Evolutionary conservation across 2,888 invertebrate species (phyloP).

Genomic region (Melanophora roralis): DNA sequence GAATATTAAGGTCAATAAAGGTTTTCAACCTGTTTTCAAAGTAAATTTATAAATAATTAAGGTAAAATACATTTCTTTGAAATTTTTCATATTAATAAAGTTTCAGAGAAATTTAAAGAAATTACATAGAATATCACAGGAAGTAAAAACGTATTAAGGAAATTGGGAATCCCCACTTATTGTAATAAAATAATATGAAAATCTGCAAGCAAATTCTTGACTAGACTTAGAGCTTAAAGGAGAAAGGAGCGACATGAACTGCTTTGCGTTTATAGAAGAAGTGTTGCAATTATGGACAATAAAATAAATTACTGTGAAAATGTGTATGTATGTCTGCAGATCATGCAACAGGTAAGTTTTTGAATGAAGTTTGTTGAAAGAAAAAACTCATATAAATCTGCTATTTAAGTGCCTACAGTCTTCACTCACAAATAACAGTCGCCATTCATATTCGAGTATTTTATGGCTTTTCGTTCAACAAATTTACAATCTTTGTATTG

Average conservation of each 20-base stretch:
- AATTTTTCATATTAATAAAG: no score
- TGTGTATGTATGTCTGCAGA: no score
- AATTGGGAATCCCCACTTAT: no score
- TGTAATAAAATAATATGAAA: no score
- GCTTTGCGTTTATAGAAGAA: not conserved
- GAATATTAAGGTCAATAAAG: no score
- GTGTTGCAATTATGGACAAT: slow-evolving; percentile 13
- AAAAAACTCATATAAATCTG: not conserved
- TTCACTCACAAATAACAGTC: not conserved
- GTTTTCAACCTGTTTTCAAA: no score
- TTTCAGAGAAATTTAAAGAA: slow-evolving; percentile 26
- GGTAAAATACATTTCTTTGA: no score
- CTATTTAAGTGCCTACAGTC: not conserved
- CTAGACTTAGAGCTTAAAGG: not conserved
- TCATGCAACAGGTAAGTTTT: slow-evolving; percentile 1
- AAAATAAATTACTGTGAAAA: not conserved
- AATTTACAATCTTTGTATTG: slow-evolving; percentile 19
- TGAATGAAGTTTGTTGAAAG: slow-evolving; percentile 1
- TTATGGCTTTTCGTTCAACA: slow-evolving; percentile 21
- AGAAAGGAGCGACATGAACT: not conserved
- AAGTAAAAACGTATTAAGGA: no score
- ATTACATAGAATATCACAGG: no score
- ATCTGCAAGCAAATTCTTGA: no score
- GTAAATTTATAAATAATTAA: no score
- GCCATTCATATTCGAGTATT: slow-evolving; percentile 24